Evolutionary conservation across 2,888 invertebrate species (phyloP).

Genomic region (Meta bourneti): DNA sequence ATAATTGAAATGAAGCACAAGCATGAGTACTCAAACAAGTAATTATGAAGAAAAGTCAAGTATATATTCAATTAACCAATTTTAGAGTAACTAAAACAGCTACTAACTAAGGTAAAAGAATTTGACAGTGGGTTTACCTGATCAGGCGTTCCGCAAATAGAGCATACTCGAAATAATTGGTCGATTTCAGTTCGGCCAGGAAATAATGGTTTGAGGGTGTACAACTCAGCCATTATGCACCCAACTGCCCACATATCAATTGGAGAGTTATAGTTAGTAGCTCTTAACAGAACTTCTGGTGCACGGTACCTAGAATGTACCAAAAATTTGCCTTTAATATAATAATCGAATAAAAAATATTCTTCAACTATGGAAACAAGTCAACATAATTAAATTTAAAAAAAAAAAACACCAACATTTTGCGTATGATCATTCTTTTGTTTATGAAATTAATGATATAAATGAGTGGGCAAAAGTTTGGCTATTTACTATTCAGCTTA

Average conservation of each 20-base stretch:
- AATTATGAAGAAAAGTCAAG: neutral
- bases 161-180: constrained; percentile 93
- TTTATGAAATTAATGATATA: no score
- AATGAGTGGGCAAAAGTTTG: no score
- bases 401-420: neutral
- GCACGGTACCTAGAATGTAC: constrained; percentile 88
- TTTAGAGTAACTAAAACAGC: neutral
- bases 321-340: neutral
- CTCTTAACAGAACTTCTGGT: constrained; percentile 96
- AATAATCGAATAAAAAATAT: neutral
- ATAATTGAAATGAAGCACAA: neutral
- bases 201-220: constrained; percentile 95
- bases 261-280: constrained; percentile 96
- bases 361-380: neutral
- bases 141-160: constrained; percentile 94
- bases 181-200: constrained; percentile 98
- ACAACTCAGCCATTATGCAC: constrained; percentile 98
- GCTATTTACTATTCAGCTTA: no score
- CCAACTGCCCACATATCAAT: constrained; percentile 99
- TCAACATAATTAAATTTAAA: neutral
- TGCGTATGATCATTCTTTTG: no score
- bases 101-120: neutral
- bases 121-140: constrained; percentile 83
- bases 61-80: neutral
- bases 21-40: neutral